These are phyloP conservation scores for Aphis gossypii DNA, from an alignment of 1,140 invertebrate genomes.

Conservation along the genomic window DNA sequence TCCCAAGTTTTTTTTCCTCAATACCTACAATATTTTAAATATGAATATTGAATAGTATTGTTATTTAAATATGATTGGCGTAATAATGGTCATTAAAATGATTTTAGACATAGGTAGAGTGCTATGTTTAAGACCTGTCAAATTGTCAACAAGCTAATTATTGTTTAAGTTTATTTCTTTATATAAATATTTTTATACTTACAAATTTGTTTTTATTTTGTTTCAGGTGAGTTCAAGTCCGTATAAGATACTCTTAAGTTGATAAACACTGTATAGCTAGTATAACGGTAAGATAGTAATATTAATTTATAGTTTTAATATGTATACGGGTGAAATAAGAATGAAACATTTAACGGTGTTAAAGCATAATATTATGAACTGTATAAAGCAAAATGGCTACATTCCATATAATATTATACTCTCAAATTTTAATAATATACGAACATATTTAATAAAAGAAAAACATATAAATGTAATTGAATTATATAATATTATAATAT, in stretches of 20 bases:
- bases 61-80: neutral
- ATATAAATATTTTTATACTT: neutral
- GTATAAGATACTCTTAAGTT: neutral
- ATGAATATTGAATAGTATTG: neutral
- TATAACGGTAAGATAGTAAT: neutral
- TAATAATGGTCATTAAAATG: neutral
- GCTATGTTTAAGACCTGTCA: no score
- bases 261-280: neutral
- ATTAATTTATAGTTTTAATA: neutral
- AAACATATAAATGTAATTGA: neutral
- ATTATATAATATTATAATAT: neutral
- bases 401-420: neutral
- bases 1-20: neutral
- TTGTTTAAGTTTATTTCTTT: neutral
- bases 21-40: no score
- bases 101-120: neutral
- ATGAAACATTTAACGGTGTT: neutral
- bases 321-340: neutral
- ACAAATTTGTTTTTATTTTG: neutral
- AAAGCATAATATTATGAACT: neutral
- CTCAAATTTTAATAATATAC: neutral
- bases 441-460: neutral
- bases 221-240: neutral
- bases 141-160: neutral
- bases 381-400: neutral